Conservation (phyloP, 2,888 invertebrate species). For the Pandemis heparana region DNA sequence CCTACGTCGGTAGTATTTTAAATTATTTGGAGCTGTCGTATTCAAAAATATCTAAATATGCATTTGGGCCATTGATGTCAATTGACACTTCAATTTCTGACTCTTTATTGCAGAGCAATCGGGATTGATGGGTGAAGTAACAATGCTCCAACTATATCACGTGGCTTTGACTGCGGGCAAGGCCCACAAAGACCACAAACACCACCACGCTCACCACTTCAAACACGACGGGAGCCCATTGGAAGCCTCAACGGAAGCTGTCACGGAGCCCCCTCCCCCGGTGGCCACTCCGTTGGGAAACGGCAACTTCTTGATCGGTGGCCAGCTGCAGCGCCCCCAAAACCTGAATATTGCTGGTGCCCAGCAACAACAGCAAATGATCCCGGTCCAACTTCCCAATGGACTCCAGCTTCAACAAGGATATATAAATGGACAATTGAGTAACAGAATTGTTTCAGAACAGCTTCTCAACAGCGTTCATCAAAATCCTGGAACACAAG, state of each 20-base stretch:
- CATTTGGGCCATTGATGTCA: no score
- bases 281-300: constrained; percentile 76
- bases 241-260: constrained; percentile 86
- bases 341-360: constrained; percentile 81
- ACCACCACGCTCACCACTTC: constrained; percentile 93
- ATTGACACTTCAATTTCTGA: not conserved
- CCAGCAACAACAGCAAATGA: constrained; percentile 67
- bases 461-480: constrained; percentile 79
- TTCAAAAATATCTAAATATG: no score
- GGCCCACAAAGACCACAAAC: constrained; percentile 94
- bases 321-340: constrained; percentile 87
- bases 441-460: constrained; percentile 84
- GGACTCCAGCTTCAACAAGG: constrained; percentile 84
- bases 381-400: constrained; percentile 77
- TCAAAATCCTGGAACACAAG: constrained; percentile 53
- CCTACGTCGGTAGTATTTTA: no score
- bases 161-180: constrained; percentile 94
- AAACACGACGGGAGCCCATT: constrained; percentile 89
- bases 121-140: constrained; percentile 90
- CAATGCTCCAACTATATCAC: constrained; percentile 92
- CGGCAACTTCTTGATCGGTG: constrained; percentile 87
- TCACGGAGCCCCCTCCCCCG: constrained; percentile 82
- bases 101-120: constrained; percentile 80
- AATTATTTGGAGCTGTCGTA: no score
- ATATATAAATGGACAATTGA: constrained; percentile 88